Percentiles rank a stretch among this genome's conserved stretches.
These are phyloP conservation scores for Sebastes itinus DNA, from an alignment of 2,797 vertebrate genomes.

Conservation along the genomic window DNA sequence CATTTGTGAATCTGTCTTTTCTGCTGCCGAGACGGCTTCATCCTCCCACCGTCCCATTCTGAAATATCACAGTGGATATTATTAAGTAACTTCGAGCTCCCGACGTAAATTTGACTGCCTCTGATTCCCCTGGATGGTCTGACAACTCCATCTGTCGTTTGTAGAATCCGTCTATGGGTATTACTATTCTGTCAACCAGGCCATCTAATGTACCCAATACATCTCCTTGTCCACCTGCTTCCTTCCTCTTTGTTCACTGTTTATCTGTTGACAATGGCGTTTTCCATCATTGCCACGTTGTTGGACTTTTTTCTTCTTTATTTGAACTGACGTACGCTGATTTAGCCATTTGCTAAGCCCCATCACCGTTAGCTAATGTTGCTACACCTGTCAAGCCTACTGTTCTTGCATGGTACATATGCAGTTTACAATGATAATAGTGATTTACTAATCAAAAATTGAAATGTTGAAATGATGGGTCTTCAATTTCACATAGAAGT, in stretches of 20 bases:
- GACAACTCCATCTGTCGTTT: constrained; percentile 13
- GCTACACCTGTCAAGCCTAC: background rate
- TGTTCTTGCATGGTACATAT: background rate
- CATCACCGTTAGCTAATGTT: background rate
- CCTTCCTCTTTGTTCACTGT: background rate
- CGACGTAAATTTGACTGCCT: constrained; percentile 5
- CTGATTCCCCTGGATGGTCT: background rate
- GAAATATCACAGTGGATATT: constrained; percentile 6
- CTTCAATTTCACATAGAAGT: background rate
- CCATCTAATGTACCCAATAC: background rate
- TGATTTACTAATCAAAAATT: background rate
- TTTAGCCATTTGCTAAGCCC: background rate
- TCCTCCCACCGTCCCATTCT: background rate
- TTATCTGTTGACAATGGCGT: background rate
- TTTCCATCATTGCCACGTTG: background rate
- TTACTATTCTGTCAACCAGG: background rate
- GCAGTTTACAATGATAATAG: background rate
- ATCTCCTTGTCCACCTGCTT: background rate
- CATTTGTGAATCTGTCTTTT: constrained; percentile 13
- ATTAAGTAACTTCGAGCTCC: background rate
- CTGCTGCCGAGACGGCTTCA: background rate
- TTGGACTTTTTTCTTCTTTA: background rate
- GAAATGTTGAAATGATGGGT: background rate
- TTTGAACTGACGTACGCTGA: background rate
- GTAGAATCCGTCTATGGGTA: background rate